Conservation (phyloP, 2,113 vertebrate species). For the Syrrhaptes paradoxus region DNA sequence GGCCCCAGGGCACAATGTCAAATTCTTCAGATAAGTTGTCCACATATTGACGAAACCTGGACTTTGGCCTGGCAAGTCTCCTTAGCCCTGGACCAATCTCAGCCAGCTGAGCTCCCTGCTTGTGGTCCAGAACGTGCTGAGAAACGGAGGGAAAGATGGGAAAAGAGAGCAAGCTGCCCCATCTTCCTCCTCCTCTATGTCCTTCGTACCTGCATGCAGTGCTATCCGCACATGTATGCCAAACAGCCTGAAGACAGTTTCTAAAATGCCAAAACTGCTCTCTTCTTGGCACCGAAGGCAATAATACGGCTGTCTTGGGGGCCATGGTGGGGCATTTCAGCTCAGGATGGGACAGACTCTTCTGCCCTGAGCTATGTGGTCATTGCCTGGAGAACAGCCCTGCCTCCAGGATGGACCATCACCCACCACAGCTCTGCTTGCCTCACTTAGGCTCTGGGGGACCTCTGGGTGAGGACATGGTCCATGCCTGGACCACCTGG, state of each 20-base stretch:
- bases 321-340: background rate
- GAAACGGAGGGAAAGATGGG: background rate
- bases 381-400: background rate
- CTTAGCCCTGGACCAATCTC: background rate
- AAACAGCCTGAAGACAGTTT: background rate
- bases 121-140: background rate
- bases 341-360: background rate
- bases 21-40: background rate
- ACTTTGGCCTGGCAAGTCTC: background rate
- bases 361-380: background rate
- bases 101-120: background rate
- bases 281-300: background rate
- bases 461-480: accelerated
- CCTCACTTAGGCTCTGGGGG: accelerated
- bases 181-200: background rate
- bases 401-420: background rate
- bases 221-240: accelerated
- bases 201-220: accelerated
- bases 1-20: background rate
- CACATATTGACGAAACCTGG: background rate
- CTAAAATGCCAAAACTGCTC: background rate
- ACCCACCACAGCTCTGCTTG: accelerated
- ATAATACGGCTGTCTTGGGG: accelerated
- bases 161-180: background rate
- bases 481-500: accelerated